phyloP scores from a whole-genome alignment of 2,888 invertebrate genomes.

The Thecophora atra region DNA sequence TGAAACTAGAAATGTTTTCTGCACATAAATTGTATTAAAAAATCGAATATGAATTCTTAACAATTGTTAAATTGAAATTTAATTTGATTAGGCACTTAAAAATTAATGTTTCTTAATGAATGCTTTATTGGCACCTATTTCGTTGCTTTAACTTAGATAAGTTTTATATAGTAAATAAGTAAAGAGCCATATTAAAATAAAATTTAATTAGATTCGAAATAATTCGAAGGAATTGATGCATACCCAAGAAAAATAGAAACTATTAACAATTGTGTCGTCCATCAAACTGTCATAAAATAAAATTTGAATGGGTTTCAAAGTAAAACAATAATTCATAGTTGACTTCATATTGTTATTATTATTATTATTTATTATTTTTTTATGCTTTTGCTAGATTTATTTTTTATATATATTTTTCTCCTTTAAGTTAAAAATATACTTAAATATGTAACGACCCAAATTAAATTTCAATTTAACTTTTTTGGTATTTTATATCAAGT shows the following conservation, averaged over 20 bases:
- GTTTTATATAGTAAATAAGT: not conserved
- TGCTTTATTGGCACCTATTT: not conserved
- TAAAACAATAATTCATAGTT: not conserved
- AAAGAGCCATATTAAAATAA: too few relatives aligned
- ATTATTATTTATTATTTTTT: not conserved
- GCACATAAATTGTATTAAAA: constrained; percentile 11
- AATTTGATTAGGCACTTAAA: not conserved
- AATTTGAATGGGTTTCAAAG: not conserved
- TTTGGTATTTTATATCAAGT: not conserved
- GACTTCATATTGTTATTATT: not conserved
- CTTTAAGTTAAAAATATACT: too few relatives aligned
- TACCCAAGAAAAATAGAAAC: too few relatives aligned
- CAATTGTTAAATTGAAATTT: constrained; percentile 30
- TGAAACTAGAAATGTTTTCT: constrained; percentile 3
- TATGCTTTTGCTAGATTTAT: not conserved
- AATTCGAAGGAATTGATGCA: too few relatives aligned
- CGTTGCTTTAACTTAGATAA: not conserved
- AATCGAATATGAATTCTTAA: constrained; percentile 16
- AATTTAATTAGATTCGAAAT: too few relatives aligned
- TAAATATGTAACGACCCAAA: not conserved
- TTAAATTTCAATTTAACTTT: constrained; percentile 36
- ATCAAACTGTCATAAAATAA: constrained; percentile 1
- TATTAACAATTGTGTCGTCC: too few relatives aligned
- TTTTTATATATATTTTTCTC: not conserved
- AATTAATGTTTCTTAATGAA: constrained; percentile 1